Percentiles rank a stretch among this genome's conserved stretches.
These are phyloP conservation scores for Hydrochoerus hydrochaeris DNA, from an alignment of 2,113 vertebrate genomes.

Conservation along the genomic window DNA sequence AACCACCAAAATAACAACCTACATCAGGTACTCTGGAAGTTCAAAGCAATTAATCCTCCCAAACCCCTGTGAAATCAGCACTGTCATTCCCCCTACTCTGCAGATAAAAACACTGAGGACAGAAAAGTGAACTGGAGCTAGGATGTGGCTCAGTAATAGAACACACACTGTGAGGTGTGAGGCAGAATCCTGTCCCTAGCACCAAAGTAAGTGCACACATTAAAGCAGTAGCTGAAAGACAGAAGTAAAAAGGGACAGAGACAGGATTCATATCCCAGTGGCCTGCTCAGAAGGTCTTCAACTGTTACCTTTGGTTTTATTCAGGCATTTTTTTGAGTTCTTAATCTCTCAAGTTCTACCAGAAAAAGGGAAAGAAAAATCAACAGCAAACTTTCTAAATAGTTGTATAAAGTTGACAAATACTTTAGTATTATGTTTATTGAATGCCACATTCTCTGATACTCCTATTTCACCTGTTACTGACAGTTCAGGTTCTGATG, in stretches of 20 bases:
- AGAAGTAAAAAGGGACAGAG: not conserved
- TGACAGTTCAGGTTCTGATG: not conserved
- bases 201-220: not conserved
- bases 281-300: not conserved
- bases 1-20: not conserved
- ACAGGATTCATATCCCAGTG: not conserved
- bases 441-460: not conserved
- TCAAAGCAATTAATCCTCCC: not conserved
- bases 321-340: not conserved
- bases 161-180: accelerated
- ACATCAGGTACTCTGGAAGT: not conserved
- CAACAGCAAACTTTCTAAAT: constrained; percentile 44
- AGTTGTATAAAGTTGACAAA: constrained; percentile 2
- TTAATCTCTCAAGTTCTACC: not conserved
- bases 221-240: not conserved
- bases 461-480: not conserved
- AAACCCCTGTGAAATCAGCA: not conserved
- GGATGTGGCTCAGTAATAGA: not conserved
- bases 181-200: not conserved
- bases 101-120: not conserved
- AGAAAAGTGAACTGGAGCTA: not conserved
- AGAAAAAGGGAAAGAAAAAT: not conserved
- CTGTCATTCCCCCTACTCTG: not conserved
- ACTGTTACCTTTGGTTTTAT: not conserved
- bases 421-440: not conserved